Evolutionary conservation across 2,113 vertebrate species (phyloP).

Genomic region (Cromileptes altivelis): DNA sequence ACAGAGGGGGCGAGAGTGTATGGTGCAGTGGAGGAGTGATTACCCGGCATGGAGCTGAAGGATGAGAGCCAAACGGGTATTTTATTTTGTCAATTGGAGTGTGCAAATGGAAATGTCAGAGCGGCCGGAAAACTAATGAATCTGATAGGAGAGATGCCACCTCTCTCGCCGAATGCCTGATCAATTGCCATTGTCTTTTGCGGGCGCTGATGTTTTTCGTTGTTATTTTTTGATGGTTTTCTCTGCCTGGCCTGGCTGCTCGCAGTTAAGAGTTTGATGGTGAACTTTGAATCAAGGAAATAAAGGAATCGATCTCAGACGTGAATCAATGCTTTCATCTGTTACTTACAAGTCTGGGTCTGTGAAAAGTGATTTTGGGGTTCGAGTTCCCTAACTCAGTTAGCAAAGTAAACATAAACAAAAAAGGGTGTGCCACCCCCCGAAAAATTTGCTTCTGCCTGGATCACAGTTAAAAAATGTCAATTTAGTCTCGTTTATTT

Average conservation of each 20-base stretch:
- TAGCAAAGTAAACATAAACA: slow-evolving; percentile 54
- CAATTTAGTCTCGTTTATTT: slow-evolving; percentile 38
- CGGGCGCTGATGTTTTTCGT: slow-evolving; percentile 47
- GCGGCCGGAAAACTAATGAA: slow-evolving; percentile 83
- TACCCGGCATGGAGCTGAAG: slow-evolving; percentile 71
- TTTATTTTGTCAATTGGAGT: slow-evolving; percentile 87
- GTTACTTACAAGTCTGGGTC: slow-evolving; percentile 67
- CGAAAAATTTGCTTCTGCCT: slow-evolving; percentile 3
- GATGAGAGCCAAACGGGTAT: slow-evolving; percentile 78
- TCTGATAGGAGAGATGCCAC: slow-evolving; percentile 79
- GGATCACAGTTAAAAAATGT: neutral
- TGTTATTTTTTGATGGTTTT: slow-evolving; percentile 76
- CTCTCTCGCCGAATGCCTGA: slow-evolving; percentile 71
- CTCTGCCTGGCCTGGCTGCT: slow-evolving; percentile 41
- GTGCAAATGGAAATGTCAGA: slow-evolving; percentile 87
- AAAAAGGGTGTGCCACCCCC: slow-evolving; percentile 17
- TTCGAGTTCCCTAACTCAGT: slow-evolving; percentile 49
- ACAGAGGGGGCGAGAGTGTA: slow-evolving; percentile 19
- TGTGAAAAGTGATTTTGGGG: slow-evolving; percentile 55
- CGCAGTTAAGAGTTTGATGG: slow-evolving; percentile 65
- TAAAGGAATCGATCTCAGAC: slow-evolving; percentile 66
- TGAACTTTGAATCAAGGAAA: slow-evolving; percentile 73
- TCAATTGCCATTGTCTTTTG: slow-evolving; percentile 79
- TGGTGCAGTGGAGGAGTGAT: slow-evolving; percentile 75
- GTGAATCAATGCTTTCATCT: slow-evolving; percentile 72